Base-by-base conservation (phyloP, 2,888 invertebrate genomes). In the Spatulosminthurus flaviceps region DNA sequence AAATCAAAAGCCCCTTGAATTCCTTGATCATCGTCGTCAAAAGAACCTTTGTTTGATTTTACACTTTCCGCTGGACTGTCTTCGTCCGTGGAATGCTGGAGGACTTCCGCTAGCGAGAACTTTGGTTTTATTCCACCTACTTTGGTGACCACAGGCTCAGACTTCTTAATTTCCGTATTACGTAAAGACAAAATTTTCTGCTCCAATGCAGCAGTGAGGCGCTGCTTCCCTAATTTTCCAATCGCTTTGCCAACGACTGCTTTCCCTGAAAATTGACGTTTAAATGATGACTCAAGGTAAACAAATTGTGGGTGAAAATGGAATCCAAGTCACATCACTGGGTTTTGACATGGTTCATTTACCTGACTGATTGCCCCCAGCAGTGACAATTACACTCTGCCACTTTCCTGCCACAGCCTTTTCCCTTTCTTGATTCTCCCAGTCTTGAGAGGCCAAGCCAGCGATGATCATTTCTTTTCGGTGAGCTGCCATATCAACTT, bases 401-500 rank as follows among this genome's bases (percentile, higher is more conserved):
- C 86, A 86, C 61, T 83, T 81, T 24, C 84, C 81, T 16, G 84
- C 78, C 11, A 85, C 80, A 24, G 80, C 26, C 60, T 81, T 82
- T 66, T 85, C 85, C 51, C 86, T 77, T 70, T 85, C 85, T 70
- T 83, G 80, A 75, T 88, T 83, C 75, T 86, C 82, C 81, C 86
- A 87, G 80, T 87, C 86, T 77, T 89, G 88, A 64, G 88, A 87
- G 77, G 86, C 86, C 51, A 88, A 84, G 1, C 85, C 86, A 2
- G 81, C 82, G 19, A 80, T 22, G 11, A 85, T 81, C 75, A 88
- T 87, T 29, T 89, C 88, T 43, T 87, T 87, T 79, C 88, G 86
- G 85, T 88, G 88, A 78, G 87, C 87, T 80, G 87, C 87, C 82
- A 89, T 86, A 83, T 89, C 88, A 81, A 89, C 81, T 22, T 83